Evolutionary conservation across 1,140 invertebrate genomes (phyloP), one percentile per base, ranked within the genome.

Genomic region (Euwallacea fornicatus): DNA sequence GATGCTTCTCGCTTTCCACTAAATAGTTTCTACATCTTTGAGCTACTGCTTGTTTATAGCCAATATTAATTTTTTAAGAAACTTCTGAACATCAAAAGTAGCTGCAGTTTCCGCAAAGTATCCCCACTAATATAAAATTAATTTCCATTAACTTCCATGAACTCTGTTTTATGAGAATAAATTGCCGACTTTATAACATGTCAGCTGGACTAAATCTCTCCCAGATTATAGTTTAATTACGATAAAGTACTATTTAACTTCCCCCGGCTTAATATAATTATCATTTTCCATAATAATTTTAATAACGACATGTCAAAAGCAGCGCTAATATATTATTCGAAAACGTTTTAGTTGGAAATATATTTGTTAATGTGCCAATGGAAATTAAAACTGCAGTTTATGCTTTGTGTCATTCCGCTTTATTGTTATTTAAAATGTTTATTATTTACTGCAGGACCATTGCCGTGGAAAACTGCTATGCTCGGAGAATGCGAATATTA

Each of bases 211-310:
- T 50, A 50, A 50, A 50, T 50, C 46, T 13, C 46, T 50, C 46
- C 9, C 46, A 50, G 46, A 50, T 50, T 50, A 50, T 50, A 50
- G 46, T 50, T 50, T 50, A 50, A 50, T 50, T 50, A 50, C 46
- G 46, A 50, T 50, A 13, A 50, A 50, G 13, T 50, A 50, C 9
- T 50, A 50, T 50, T 50, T 50, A 50, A 50, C 46, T 50, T 50
- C 46, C 9, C 21, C 21, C 9, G 13, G 46, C 46, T 50, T 11
- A 50, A 50, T 50, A 50, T 50, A 50, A 50, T 50, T 50, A 50
- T 50, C 46, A 50, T 50, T 11, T 50, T 50, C 46, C 46, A 50
- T 50, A 50, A 33, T 33, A 33, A 50, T 50, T 50, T 50, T 50
- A 50, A 13, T 50, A 50, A 50, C 13, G 46, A 50, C 46, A 50